Conservation (phyloP, 2,797 vertebrate genomes). For the Sciurus vulgaris region DNA sequence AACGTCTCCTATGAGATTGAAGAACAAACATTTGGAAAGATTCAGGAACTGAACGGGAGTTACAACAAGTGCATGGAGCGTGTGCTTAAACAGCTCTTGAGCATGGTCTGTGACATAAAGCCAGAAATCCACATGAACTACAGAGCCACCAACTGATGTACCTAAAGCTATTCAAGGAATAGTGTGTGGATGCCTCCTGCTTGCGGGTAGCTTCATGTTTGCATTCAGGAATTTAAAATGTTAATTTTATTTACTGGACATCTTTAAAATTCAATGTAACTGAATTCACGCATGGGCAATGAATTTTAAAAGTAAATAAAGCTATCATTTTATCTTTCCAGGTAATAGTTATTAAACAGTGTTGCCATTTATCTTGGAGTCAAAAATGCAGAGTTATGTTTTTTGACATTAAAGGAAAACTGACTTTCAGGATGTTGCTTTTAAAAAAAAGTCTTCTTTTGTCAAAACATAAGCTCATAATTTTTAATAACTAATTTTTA, state of each 20-base stretch:
- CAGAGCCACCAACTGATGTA: slow-evolving; percentile 74
- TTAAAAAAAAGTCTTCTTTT: slow-evolving; percentile 27
- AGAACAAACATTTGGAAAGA: slow-evolving; percentile 84
- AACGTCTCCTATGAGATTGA: slow-evolving; percentile 88
- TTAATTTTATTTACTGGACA: slow-evolving; percentile 9
- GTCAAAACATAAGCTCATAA: slow-evolving; percentile 60
- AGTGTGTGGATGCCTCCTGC: background rate
- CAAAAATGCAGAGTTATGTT: slow-evolving; percentile 64
- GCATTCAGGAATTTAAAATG: background rate
- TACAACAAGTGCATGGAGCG: slow-evolving; percentile 84
- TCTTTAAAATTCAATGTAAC: slow-evolving; percentile 20
- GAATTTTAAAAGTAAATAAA: slow-evolving; percentile 58
- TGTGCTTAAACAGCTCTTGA: slow-evolving; percentile 85
- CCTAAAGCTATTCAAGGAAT: accelerated
- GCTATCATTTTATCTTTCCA: background rate
- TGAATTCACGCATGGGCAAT: slow-evolving; percentile 9
- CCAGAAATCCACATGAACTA: slow-evolving; percentile 89
- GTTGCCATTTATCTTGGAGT: slow-evolving; percentile 41
- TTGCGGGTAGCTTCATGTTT: background rate
- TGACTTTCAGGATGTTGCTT: slow-evolving; percentile 77
- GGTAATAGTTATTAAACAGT: background rate
- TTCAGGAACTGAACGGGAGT: slow-evolving; percentile 82
- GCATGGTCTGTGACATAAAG: slow-evolving; percentile 85
- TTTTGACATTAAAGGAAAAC: slow-evolving; percentile 73
- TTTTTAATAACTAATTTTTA: background rate